phyloP scores from a whole-genome alignment of 2,113 vertebrate species.

The Synodontis membranacea region DNA sequence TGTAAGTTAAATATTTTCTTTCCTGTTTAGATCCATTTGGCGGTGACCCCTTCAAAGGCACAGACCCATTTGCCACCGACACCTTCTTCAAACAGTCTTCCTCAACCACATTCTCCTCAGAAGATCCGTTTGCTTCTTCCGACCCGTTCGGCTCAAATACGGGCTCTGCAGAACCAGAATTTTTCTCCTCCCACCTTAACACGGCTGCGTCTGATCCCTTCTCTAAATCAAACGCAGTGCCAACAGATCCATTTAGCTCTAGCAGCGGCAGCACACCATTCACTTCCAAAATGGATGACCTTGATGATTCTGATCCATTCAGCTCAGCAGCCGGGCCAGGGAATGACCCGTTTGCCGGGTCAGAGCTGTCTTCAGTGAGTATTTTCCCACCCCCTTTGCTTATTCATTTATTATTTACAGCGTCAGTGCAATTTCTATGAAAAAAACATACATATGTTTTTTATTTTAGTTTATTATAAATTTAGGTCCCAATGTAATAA shows the following conservation, averaged over 20 bases:
- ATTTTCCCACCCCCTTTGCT: background rate
- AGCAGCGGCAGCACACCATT: conserved; percentile 51
- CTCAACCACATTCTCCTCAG: conserved; percentile 73
- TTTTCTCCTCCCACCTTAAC: conserved; percentile 68
- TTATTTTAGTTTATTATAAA: background rate
- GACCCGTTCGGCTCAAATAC: conserved; percentile 38
- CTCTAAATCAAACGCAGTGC: conserved; percentile 2
- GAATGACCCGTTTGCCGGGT: conserved; percentile 64
- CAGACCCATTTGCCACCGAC: conserved; percentile 94
- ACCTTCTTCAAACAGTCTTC: conserved; percentile 86
- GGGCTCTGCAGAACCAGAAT: conserved; percentile 52
- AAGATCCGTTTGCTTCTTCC: conserved; percentile 66
- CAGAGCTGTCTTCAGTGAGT: conserved; percentile 63
- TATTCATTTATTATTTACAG: background rate
- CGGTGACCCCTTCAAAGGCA: conserved; percentile 94
- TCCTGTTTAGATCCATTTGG: conserved; percentile 86
- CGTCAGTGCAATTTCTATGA: background rate
- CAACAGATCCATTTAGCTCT: conserved; percentile 64
- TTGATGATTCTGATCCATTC: conserved; percentile 66
- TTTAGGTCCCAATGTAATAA: background rate
- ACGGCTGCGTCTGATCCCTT: conserved; percentile 35
- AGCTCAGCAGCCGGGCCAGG: conserved; percentile 57
- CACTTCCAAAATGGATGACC: conserved; percentile 52
- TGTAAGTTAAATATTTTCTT: conserved; percentile 13
- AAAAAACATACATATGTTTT: background rate